Conservation (phyloP, 2,797 vertebrate genomes). For the Cephalopachus bancanus region DNA sequence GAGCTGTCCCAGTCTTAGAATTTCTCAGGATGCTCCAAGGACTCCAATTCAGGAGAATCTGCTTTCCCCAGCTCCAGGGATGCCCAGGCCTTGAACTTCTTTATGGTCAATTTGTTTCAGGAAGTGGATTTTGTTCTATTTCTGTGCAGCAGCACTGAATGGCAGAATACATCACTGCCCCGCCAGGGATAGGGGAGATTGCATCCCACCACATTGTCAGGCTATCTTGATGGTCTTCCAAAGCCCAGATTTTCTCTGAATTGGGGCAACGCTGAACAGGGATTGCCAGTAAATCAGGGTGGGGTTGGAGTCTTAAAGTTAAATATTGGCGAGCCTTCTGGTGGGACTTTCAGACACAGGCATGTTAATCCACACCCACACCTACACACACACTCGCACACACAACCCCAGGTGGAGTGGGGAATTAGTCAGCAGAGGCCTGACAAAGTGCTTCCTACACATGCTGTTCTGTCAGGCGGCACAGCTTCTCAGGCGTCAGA, state of each 20-base stretch:
- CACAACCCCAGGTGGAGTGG: slow-evolving; percentile 83
- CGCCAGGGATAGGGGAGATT: rapidly evolving
- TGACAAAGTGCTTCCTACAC: slow-evolving; percentile 95
- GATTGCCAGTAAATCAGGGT: background rate
- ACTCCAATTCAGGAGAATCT: background rate
- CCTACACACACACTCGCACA: background rate
- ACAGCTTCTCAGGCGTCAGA: slow-evolving; percentile 98
- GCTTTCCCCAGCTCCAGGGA: background rate
- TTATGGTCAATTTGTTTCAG: rapidly evolving
- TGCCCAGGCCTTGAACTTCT: background rate
- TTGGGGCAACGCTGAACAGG: background rate
- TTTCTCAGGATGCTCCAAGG: background rate
- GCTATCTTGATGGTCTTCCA: background rate
- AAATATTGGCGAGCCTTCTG: slow-evolving; percentile 78
- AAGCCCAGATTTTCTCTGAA: background rate
- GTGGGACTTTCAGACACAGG: slow-evolving; percentile 14
- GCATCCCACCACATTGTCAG: rapidly evolving
- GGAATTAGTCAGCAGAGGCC: slow-evolving; percentile 91
- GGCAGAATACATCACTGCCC: rapidly evolving
- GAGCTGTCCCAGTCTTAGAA: background rate
- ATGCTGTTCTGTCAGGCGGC: slow-evolving; percentile 96
- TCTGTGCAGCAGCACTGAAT: background rate
- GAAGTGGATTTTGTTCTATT: background rate
- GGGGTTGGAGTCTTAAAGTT: slow-evolving; percentile 53
- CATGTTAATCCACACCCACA: background rate